These are phyloP conservation scores for Lepus timidus DNA, from an alignment of 2,113 vertebrate species.

Conservation along the genomic window DNA sequence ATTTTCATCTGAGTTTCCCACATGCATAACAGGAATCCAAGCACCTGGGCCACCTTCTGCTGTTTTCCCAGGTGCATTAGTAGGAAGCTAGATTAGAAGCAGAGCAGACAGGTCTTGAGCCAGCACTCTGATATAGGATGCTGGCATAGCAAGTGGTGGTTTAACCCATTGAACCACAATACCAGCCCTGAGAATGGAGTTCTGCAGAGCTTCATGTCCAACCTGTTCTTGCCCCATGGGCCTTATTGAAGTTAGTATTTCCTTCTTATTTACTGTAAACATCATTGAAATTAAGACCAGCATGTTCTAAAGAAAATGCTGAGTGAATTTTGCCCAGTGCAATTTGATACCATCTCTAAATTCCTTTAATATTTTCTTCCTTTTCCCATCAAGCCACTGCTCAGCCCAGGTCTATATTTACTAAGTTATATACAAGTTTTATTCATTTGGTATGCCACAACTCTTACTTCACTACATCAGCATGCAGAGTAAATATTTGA, in stretches of 20 bases:
- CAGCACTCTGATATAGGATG: no score
- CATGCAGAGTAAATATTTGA: constrained; percentile 7
- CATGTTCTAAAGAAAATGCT: constrained; percentile 24
- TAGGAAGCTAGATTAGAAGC: no score
- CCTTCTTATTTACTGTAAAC: background rate
- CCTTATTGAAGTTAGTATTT: background rate
- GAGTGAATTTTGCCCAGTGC: background rate
- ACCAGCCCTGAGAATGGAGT: background rate
- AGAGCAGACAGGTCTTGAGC: no score
- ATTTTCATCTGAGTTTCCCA: no score
- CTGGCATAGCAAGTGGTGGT: no score
- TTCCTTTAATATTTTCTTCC: constrained; percentile 31
- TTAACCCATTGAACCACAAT: no score
- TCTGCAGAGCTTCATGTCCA: background rate
- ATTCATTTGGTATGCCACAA: background rate
- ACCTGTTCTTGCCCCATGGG: background rate
- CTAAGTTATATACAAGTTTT: background rate
- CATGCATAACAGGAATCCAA: no score
- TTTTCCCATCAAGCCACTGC: background rate
- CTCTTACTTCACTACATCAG: background rate
- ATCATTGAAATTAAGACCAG: background rate
- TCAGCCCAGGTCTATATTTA: constrained; percentile 3
- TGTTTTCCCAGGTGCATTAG: no score
- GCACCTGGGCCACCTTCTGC: no score
- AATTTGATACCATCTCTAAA: background rate